Evolutionary conservation across 2,888 invertebrate species (phyloP).

Genomic region (Thumatha senex): DNA sequence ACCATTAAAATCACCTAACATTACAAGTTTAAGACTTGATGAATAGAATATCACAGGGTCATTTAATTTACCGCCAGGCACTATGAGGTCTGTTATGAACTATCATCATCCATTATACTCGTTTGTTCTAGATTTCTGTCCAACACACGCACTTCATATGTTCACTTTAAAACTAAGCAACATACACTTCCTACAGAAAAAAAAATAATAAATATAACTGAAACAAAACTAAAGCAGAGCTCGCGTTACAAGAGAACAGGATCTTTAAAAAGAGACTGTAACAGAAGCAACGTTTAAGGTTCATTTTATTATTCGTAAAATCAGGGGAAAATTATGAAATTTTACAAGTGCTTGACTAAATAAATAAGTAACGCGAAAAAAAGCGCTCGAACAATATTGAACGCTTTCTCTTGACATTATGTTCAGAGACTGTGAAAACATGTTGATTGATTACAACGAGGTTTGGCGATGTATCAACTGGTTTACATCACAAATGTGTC

Average conservation of each 20-base stretch:
- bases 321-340: conserved; percentile 14
- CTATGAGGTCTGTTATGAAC: no score
- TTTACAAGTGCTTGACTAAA: conserved; percentile 22
- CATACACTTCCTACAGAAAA: conserved; percentile 3
- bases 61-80: no score
- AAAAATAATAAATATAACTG: conserved; percentile 4
- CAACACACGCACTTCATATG: not conserved
- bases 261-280: conserved; percentile 13
- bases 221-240: conserved; percentile 6
- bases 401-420: conserved; percentile 21
- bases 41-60: no score
- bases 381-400: conserved; percentile 23
- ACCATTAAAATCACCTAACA: no score
- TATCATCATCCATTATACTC: no score
- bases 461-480: conserved; percentile 11
- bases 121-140: no score
- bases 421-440: conserved; percentile 20
- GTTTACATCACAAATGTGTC: not conserved
- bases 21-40: no score
- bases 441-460: conserved; percentile 34
- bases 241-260: conserved; percentile 11
- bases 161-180: not conserved
- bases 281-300: conserved; percentile 18
- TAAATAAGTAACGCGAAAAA: conserved; percentile 31
- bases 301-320: conserved; percentile 33